phyloP scores from a whole-genome alignment of 2,888 invertebrate genomes.

The Biston stratarius region DNA sequence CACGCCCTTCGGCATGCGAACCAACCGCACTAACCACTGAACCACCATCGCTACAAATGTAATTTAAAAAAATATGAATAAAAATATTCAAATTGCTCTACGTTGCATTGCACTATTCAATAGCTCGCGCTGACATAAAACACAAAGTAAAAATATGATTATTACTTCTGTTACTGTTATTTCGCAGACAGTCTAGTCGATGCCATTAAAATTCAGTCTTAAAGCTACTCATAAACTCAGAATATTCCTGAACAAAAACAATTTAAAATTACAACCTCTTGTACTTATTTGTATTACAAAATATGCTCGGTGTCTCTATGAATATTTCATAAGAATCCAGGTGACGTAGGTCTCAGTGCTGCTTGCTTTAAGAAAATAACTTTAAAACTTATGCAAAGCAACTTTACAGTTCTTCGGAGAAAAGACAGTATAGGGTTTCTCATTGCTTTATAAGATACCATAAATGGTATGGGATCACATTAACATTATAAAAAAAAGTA shows the following conservation, averaged over 20 bases:
- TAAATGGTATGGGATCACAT: too few species aligned
- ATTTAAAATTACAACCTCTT: constrained; percentile 60
- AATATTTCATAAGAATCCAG: constrained; percentile 61
- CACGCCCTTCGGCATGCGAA: too few species aligned
- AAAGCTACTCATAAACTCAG: constrained; percentile 49
- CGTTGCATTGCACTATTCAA: constrained; percentile 12
- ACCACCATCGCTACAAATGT: too few species aligned
- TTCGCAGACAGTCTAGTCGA: constrained; percentile 33
- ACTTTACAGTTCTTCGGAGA: background rate
- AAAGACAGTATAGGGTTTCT: background rate
- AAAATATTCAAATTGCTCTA: background rate
- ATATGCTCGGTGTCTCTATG: constrained; percentile 59
- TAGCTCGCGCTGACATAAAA: constrained; percentile 14
- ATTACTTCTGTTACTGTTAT: constrained; percentile 15
- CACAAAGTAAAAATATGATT: constrained; percentile 15
- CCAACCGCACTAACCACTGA: too few species aligned
- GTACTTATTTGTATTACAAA: constrained; percentile 62
- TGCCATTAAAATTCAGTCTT: constrained; percentile 40
- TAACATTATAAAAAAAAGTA: too few species aligned
- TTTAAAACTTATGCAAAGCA: constrained; percentile 51
- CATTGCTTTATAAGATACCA: too few species aligned
- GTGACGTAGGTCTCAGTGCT: constrained; percentile 54
- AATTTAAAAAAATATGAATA: too few species aligned
- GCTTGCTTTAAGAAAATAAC: constrained; percentile 48
- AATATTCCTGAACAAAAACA: constrained; percentile 53